Evolutionary conservation across 2,113 vertebrate species (phyloP).

Genomic region (Dicrurus megarhynchus): DNA sequence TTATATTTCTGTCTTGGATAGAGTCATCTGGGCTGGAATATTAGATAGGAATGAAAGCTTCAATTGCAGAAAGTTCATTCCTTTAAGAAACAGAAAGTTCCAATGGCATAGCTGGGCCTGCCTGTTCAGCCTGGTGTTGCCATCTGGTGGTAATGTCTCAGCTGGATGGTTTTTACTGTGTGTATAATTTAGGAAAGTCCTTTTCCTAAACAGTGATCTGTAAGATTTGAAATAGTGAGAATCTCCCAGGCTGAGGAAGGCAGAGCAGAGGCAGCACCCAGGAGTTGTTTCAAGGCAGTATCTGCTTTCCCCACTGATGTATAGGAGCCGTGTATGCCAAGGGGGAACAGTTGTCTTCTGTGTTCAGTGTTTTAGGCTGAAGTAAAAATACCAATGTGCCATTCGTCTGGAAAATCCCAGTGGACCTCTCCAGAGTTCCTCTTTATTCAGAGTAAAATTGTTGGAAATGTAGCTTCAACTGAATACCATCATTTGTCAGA

Average conservation of each 20-base stretch:
- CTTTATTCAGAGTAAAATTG: neutral
- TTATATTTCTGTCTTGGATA: neutral
- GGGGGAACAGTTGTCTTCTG: neutral
- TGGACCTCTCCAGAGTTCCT: neutral
- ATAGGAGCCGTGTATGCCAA: neutral
- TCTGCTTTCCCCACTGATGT: neutral
- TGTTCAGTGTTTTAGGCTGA: neutral
- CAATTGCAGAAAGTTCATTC: neutral
- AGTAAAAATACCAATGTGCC: neutral
- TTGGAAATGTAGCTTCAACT: neutral
- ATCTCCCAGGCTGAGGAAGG: neutral
- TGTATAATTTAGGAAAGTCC: neutral
- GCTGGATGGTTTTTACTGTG: neutral
- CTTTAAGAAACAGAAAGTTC: neutral
- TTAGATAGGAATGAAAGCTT: neutral
- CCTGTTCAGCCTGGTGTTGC: neutral
- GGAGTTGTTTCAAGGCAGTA: neutral
- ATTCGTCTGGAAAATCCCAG: neutral
- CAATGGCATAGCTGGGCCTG: neutral
- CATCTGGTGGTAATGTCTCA: constrained; percentile 13
- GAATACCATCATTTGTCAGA: neutral
- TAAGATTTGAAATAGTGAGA: neutral
- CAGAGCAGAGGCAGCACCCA: neutral
- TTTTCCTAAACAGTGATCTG: neutral
- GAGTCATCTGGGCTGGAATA: neutral